Percentiles rank a stretch among this genome's conserved stretches.
Evolutionary conservation across 2,797 vertebrate genomes (phyloP).

Genomic region (Syngnathus acus): DNA sequence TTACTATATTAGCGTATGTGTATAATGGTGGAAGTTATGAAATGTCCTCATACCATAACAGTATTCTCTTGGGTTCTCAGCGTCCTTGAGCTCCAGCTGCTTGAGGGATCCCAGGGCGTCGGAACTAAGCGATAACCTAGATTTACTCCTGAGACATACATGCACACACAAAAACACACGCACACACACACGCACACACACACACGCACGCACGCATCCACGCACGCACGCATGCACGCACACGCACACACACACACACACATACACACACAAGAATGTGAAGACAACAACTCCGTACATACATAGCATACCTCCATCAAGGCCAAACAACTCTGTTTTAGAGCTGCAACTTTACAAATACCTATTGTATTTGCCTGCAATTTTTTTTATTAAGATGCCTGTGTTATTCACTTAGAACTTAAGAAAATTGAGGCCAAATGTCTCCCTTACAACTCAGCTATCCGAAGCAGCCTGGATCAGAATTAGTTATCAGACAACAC

Average conservation of each 20-base stretch:
- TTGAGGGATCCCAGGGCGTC: slow-evolving; percentile 20
- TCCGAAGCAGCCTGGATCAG: neutral
- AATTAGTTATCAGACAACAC: neutral
- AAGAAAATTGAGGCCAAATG: neutral
- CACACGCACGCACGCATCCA: too few species aligned
- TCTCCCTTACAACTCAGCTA: neutral
- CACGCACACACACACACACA: neutral
- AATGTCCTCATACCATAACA: slow-evolving; percentile 54
- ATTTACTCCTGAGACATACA: slow-evolving; percentile 27
- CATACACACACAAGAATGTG: neutral
- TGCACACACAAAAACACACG: neutral
- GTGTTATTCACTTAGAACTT: neutral
- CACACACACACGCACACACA: neutral
- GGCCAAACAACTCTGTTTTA: slow-evolving; percentile 1
- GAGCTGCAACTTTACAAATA: neutral
- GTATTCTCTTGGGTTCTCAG: slow-evolving; percentile 65
- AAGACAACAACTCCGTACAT: neutral
- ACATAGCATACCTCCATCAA: neutral
- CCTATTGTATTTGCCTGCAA: too few species aligned
- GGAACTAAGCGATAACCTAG: slow-evolving; percentile 9
- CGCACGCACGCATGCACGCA: too few species aligned
- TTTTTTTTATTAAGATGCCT: slow-evolving; percentile 1
- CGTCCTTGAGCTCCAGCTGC: slow-evolving; percentile 44
- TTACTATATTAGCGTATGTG: neutral
- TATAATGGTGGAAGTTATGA: neutral